Evolutionary conservation across 2,888 invertebrate genomes (phyloP).

Genomic region (Drosophila longiperda): DNA sequence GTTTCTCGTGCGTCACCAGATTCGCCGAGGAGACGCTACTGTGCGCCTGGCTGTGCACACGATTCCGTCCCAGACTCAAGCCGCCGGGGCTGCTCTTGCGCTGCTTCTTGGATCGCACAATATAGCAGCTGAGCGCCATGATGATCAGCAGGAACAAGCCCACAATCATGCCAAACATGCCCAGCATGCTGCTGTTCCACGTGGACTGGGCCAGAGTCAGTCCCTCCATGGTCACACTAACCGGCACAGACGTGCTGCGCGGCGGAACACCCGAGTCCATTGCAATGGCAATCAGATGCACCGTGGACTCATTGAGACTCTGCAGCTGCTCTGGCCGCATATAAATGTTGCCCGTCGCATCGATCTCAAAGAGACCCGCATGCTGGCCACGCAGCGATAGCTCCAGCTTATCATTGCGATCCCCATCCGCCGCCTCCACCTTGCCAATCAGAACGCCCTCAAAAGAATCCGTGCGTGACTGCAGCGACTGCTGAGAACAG

Average conservation of each 20-base stretch:
- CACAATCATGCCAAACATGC: constrained; percentile 89
- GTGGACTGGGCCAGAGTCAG: constrained; percentile 85
- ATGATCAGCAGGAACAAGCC: constrained; percentile 91
- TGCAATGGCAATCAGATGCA: constrained; percentile 92
- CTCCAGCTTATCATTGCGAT: constrained; percentile 90
- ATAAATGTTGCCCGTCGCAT: constrained; percentile 87
- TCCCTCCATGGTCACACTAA: constrained; percentile 88
- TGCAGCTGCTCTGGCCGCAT: constrained; percentile 86
- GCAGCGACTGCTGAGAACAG: constrained; percentile 77
- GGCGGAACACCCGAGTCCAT: constrained; percentile 94
- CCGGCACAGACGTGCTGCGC: constrained; percentile 89
- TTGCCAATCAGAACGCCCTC: constrained; percentile 86
- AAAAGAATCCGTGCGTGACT: constrained; percentile 79
- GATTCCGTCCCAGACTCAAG: constrained; percentile 81
- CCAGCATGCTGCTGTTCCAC: constrained; percentile 85
- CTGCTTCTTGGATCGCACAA: constrained; percentile 88
- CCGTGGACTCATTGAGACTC: constrained; percentile 86
- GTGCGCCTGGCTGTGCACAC: constrained; percentile 84
- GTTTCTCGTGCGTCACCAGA: constrained; percentile 83
- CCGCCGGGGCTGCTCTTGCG: constrained; percentile 75
- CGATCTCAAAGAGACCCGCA: constrained; percentile 86
- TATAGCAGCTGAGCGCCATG: constrained; percentile 90
- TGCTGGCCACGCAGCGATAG: constrained; percentile 90
- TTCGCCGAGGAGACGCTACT: constrained; percentile 84
- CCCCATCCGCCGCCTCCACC: constrained; percentile 95